These are phyloP conservation scores for Pogonomyrmex barbatus DNA, from an alignment of 1,140 invertebrate genomes.

Conservation along the genomic window DNA sequence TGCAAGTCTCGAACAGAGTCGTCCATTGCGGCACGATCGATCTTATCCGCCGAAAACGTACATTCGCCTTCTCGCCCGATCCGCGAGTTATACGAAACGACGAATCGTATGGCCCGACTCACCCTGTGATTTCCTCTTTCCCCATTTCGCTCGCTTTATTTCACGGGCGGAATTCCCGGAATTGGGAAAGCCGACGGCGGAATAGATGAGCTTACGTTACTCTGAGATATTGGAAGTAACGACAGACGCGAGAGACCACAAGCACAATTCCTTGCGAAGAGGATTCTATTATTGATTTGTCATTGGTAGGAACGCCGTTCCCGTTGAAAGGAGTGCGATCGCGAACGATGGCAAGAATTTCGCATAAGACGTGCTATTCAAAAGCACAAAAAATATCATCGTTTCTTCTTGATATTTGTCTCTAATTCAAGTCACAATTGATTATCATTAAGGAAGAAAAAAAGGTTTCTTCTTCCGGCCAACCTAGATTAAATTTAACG, in stretches of 20 bases:
- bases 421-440: constrained; percentile 10
- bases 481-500: constrained; percentile 1
- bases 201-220: constrained; percentile 55
- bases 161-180: constrained; percentile 51
- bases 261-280: constrained; percentile 28
- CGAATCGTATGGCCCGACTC: constrained; percentile 19
- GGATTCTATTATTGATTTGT: constrained; percentile 57
- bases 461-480: background rate
- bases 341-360: background rate
- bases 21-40: constrained; percentile 67
- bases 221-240: constrained; percentile 61
- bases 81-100: constrained; percentile 57
- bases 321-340: background rate
- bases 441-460: background rate
- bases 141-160: constrained; percentile 60
- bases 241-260: constrained; percentile 43
- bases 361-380: background rate
- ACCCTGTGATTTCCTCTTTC: constrained; percentile 35
- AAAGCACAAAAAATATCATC: background rate
- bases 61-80: constrained; percentile 29
- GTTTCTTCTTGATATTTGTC: background rate
- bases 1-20: constrained; percentile 57
- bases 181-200: constrained; percentile 56
- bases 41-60: constrained; percentile 52
- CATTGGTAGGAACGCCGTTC: background rate